phyloP scores from a whole-genome alignment of 1,140 invertebrate genomes.

The Conopomorpha cramerella region DNA sequence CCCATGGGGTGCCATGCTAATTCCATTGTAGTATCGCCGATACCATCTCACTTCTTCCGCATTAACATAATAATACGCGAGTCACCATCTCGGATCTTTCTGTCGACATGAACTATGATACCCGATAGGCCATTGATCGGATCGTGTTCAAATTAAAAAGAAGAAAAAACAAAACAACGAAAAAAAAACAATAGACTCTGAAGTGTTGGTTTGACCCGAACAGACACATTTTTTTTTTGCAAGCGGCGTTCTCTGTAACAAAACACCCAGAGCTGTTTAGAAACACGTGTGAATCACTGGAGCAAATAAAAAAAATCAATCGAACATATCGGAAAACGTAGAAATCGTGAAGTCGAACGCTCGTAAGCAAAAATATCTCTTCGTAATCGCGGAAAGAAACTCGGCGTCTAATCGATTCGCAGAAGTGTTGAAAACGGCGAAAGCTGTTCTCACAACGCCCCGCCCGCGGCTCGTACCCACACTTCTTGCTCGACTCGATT shows the following conservation, averaged over 20 bases:
- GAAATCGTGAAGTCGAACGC: too few relatives aligned
- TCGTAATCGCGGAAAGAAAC: constrained; percentile 24
- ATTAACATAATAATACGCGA: constrained; percentile 59
- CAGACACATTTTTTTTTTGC: background rate
- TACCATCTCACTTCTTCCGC: constrained; percentile 42
- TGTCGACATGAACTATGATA: constrained; percentile 31
- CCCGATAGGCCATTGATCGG: constrained; percentile 9
- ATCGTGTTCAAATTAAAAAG: too few relatives aligned
- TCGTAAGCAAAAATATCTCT: too few relatives aligned
- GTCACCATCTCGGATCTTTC: constrained; percentile 34
- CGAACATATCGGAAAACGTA: too few relatives aligned
- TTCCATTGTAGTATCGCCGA: constrained; percentile 53
- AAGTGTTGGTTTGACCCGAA: background rate
- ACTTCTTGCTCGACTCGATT: constrained; percentile 23
- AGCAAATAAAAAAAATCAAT: too few relatives aligned
- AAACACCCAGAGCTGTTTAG: too few relatives aligned
- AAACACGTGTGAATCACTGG: too few relatives aligned
- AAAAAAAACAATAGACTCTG: too few relatives aligned
- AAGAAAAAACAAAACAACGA: too few relatives aligned
- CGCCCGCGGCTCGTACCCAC: constrained; percentile 28
- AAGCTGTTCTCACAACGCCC: constrained; percentile 35
- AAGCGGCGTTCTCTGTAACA: too few relatives aligned
- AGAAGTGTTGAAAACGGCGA: constrained; percentile 54
- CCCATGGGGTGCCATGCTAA: constrained; percentile 45
- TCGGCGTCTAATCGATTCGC: constrained; percentile 37